Evolutionary conservation across 2,113 vertebrate genomes (phyloP).

Genomic region (Bubalus kerabau): DNA sequence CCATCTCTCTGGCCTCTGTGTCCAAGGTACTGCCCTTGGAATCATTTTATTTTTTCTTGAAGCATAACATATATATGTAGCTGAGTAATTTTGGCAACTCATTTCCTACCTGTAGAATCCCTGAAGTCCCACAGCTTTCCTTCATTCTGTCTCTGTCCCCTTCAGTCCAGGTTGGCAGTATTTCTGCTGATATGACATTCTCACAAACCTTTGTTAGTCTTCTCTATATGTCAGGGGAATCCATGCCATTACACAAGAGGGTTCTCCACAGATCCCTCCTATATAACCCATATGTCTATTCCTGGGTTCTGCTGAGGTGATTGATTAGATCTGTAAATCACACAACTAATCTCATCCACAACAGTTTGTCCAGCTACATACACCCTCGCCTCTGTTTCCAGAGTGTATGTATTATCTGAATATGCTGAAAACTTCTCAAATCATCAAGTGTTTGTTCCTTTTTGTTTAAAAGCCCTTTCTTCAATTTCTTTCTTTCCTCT

Average conservation of each 20-base stretch:
- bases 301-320: background rate
- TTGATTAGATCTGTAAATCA: background rate
- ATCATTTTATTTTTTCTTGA: background rate
- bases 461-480: background rate
- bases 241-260: background rate
- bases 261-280: background rate
- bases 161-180: background rate
- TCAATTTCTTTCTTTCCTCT: background rate
- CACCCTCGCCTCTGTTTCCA: background rate
- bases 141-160: background rate
- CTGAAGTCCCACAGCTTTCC: background rate
- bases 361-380: background rate
- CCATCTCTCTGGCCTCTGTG: background rate
- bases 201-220: background rate
- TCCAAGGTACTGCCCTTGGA: background rate
- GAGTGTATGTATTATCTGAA: background rate
- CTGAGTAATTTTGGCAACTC: background rate
- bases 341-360: background rate
- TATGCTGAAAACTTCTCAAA: background rate
- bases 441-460: background rate
- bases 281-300: background rate
- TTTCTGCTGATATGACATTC: background rate
- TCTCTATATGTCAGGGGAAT: background rate
- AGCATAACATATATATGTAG: background rate
- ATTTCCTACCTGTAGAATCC: background rate